A percentile compares a stretch with the other conserved stretches of the same genome.
These are phyloP conservation scores for Aegithalos caudatus DNA, from an alignment of 2,113 vertebrate genomes.

Conservation along the genomic window DNA sequence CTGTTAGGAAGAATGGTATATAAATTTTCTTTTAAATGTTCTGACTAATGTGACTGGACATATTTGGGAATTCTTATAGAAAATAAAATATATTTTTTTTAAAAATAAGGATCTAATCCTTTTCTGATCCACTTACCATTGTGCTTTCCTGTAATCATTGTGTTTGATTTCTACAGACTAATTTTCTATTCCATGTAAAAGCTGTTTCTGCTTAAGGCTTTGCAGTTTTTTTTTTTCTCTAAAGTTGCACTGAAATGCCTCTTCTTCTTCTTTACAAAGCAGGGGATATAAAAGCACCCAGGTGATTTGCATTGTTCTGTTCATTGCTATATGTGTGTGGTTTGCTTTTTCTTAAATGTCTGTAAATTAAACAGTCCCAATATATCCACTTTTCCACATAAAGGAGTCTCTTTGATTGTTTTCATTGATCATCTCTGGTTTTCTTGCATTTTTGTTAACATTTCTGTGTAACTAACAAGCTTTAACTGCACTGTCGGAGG, in stretches of 20 bases:
- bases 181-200: background rate
- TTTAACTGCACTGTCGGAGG: background rate
- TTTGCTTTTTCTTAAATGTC: background rate
- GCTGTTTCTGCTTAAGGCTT: background rate
- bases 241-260: background rate
- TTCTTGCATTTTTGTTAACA: background rate
- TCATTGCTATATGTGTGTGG: background rate
- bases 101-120: background rate
- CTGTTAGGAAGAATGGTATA: background rate
- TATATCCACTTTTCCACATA: background rate
- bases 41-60: background rate
- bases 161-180: background rate
- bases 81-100: background rate
- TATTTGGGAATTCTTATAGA: background rate
- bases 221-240: background rate
- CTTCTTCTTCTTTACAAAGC: background rate
- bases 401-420: background rate
- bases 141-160: background rate
- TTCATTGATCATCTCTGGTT: background rate
- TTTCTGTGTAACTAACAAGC: background rate
- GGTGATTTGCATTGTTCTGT: background rate
- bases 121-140: background rate
- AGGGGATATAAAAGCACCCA: background rate
- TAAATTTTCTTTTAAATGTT: background rate
- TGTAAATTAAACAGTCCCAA: background rate